These are phyloP conservation scores for Prunella fulvescens DNA, from an alignment of 2,113 vertebrate species.

Conservation along the genomic window DNA sequence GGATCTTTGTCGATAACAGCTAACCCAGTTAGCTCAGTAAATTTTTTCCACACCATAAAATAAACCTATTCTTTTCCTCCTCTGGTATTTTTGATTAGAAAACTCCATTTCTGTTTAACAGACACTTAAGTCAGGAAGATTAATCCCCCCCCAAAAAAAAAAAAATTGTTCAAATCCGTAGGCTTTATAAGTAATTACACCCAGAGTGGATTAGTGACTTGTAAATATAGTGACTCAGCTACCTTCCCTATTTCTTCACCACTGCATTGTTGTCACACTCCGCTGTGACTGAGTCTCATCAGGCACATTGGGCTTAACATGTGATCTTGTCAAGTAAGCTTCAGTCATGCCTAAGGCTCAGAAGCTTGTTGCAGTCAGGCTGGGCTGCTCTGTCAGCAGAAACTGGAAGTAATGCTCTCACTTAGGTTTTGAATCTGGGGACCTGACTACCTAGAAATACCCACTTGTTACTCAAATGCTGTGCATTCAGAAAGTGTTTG, in stretches of 20 bases:
- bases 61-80: neutral
- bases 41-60: neutral
- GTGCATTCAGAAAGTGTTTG: neutral
- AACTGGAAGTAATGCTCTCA: neutral
- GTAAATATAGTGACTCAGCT: constrained; percentile 33
- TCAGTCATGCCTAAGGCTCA: constrained; percentile 13
- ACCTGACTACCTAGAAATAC: neutral
- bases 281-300: neutral
- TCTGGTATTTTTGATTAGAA: neutral
- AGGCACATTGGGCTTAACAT: neutral
- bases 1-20: neutral
- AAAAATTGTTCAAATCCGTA: neutral
- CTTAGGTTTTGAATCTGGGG: neutral
- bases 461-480: neutral
- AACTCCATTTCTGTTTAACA: neutral
- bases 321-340: constrained; percentile 35
- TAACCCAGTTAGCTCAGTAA: neutral
- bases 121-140: neutral
- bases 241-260: neutral
- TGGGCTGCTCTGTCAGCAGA: constrained; percentile 43
- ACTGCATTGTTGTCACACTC: neutral
- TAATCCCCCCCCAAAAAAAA: neutral
- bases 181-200: neutral
- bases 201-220: neutral
- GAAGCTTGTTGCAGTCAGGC: neutral